Evolutionary conservation across 2,888 invertebrate species (phyloP).

Genomic region (Platerodrilus igneus): DNA sequence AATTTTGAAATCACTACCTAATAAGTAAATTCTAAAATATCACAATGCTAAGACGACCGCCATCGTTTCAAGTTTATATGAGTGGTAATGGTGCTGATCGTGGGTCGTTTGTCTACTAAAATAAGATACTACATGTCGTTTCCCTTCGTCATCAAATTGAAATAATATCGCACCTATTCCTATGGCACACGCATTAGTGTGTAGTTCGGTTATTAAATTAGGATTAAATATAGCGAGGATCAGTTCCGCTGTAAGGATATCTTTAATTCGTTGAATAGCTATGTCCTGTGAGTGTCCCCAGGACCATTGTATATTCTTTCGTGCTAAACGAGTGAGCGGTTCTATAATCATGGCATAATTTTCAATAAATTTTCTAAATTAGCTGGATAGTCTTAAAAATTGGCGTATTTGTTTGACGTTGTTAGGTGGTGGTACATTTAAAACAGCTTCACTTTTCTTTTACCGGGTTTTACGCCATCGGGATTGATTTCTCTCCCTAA

Average conservation of each 20-base stretch:
- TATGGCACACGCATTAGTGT: constrained; percentile 12
- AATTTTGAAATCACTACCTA: constrained; percentile 9
- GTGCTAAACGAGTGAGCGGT: constrained; percentile 6
- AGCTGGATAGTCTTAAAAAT: constrained; percentile 8
- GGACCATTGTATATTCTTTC: too few relatives aligned
- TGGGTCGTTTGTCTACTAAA: constrained; percentile 11
- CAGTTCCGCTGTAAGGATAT: constrained; percentile 4
- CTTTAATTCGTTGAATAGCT: too few relatives aligned
- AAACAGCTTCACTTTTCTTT: constrained; percentile 10
- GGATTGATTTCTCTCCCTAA: constrained; percentile 23
- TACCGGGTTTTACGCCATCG: constrained; percentile 12
- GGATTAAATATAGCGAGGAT: constrained; percentile 11
- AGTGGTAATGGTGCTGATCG: constrained; percentile 4
- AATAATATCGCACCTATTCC: constrained; percentile 9
- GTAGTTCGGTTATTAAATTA: constrained; percentile 8
- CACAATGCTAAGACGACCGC: constrained; percentile 3
- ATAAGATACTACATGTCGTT: constrained; percentile 5
- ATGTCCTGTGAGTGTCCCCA: too few relatives aligned
- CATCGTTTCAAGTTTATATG: constrained; percentile 7
- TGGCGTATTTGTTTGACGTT: constrained; percentile 14
- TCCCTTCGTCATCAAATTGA: constrained; percentile 8
- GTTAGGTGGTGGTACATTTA: constrained; percentile 6
- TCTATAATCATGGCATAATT: constrained; percentile 4
- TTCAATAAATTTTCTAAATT: constrained; percentile 8
- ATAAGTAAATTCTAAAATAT: constrained; percentile 4